Evolutionary conservation across 1,140 invertebrate genomes (phyloP), one percentile per base, ranked within the genome.

Genomic region (Elymnias hypermnestra): DNA sequence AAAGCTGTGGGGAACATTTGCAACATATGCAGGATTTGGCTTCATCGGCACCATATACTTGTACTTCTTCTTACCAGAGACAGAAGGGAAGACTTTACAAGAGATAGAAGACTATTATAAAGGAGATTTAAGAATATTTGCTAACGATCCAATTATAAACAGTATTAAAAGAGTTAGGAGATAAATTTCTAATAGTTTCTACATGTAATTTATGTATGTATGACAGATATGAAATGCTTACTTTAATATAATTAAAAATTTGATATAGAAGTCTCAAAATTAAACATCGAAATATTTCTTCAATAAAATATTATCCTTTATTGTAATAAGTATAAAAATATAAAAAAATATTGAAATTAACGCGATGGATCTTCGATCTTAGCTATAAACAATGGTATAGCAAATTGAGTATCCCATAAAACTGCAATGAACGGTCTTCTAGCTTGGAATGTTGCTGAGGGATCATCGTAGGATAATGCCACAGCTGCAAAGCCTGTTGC

Each of bases 51-150:
- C 90, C 7, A 59, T 89, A 2, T 62, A 92, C 39, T 72, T 94
- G 7, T 90, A 89, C 48, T 87, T 91, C 26, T 89, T 90, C 45
- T 68, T 96, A n/a, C 94, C 94, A 1, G 94, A 96, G 78, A 96
- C 94, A 0, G 94, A 93, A 78, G 92, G 93, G 2, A 92, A 90
- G 53, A 89, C 88, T 1, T 82, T 95, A 33, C 89, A 93, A 68
- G 93, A 95, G 70, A 94, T 95, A 22, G 90, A 91, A 60, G 72
- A 74, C 1, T 74, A 75, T 41, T 90, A 90, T 51, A 87, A 87
- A 0, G 90, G 90, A 1, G 58, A 82, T 49, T 42, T 75, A 3
- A 63, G 61, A 47, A 76, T 63, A 17, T 85, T 87, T 36, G 83
- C 83, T 7, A 65, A 83, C 26, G 83, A 83, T 63, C 71, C 75